Base-by-base conservation (phyloP, 1,140 invertebrate species). In the Ceratitis capitata region DNA sequence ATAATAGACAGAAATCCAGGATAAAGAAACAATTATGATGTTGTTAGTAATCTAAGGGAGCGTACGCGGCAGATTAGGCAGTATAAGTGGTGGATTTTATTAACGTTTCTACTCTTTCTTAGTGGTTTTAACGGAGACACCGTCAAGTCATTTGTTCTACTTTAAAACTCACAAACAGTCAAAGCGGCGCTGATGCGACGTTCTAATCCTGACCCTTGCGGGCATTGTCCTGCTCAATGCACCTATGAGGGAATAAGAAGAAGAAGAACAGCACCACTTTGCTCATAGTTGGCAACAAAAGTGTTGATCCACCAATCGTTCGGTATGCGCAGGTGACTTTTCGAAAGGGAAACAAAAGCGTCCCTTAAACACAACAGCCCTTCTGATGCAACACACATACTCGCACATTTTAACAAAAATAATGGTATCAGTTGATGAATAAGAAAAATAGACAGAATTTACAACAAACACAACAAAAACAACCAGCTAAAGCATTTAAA, bases 321-420 rank as follows among this genome's bases (percentile, higher is more conserved):
- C 69, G 69, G 69, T 45, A 83, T 83, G 82, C 49, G 82, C 82
- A 83, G 82, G 82, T 83, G 82, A 83, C 49, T 83, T 83, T 78
- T 78, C 69, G 69, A 78, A 78, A 78, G 39, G 39, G 39, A 45
- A 78, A 78, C 32, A 35, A 35, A 78, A 78, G 23, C 39, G 69
- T 78, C 35, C 69, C 69, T 74, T 83, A 35, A 83, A 32, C 82
- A 16, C 45, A 14, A 26, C 47, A 35, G 82, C 49, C 26, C 45
- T 32, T 83, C 53, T 53, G 82, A 12, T 49, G n/a, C 26, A 51
- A 4, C 39, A 23, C 39, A 16, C n/a, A 45, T 29, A 29, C 58
- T n/a, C 58, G 29, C 61, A 29, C 61, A 29, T 23, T 49, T 26
- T 49, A 47, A 29, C 51, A 83, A 83, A 83, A 51, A 83, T 83